Base-by-base conservation (phyloP, 1,140 invertebrate species). In the Heliconius melpomene region DNA sequence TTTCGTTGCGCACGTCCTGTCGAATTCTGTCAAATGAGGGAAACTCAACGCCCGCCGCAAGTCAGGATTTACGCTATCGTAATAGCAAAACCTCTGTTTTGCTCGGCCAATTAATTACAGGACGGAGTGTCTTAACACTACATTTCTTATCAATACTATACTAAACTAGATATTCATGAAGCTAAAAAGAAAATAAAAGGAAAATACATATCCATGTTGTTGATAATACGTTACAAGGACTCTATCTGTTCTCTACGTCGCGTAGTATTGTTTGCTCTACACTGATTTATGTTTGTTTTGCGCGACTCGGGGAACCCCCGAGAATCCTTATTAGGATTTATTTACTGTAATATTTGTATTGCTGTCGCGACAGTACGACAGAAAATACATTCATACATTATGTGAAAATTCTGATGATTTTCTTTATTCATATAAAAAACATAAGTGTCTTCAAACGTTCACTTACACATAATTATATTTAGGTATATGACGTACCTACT, bases 321-420 rank as follows among this genome's bases (percentile, higher is more conserved):
- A 66, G 60, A 66, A 66, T 66, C 60, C 26, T 66, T 66, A 66
- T 66, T 66, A 66, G 60, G 60, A 66, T 66, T 66, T 66, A 66
- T 66, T 66, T 66, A 66, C 57, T 66, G 23, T 23, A 29, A 29
- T 29, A 29, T 29, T 66, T 66, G 60, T 29, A 26, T 66, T 66
- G 23, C 26, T 29, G 13, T 66, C 26, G 26, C 26, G 54, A 57
- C 20, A 57, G n/a, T 23, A 8, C 9, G 20, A 57, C 18, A 9
- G 54, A n/a, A 23, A 57, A 23, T 57, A 57, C n/a, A 23, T 23
- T n/a, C n/a, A 57, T 57, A 23, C 20, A 23, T 57, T 23, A 23
- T 57, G n/a, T 57, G n/a, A 23, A 9, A 23, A 57, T 23, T 57
- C n/a, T 11, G 54, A 20, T 2, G 50, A 52, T 52, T 52, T 18